These are phyloP conservation scores for Eulithis prunata DNA, from an alignment of 2,888 invertebrate species.

Conservation along the genomic window DNA sequence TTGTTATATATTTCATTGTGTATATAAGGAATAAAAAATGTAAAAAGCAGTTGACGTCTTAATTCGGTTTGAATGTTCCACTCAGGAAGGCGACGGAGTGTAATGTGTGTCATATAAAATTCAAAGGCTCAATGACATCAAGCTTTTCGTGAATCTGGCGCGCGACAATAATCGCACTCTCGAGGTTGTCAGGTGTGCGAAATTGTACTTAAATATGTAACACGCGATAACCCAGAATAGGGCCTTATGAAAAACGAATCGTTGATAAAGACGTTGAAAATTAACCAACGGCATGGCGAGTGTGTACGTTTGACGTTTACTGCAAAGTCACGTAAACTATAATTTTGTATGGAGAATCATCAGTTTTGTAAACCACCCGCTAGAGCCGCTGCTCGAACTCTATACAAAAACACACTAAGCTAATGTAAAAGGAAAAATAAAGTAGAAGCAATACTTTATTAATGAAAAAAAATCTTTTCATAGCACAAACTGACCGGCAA, in stretches of 20 bases:
- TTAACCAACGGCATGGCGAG: too few relatives aligned
- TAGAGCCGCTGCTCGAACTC: too few relatives aligned
- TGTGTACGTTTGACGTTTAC: too few relatives aligned
- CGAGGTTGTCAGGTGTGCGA: not conserved
- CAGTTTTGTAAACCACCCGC: too few relatives aligned
- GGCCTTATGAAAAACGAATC: too few relatives aligned
- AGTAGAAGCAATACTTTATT: too few relatives aligned
- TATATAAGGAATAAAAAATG: too few relatives aligned
- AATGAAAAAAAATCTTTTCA: not conserved
- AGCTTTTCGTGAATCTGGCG: not conserved
- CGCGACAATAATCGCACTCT: conserved; percentile 1
- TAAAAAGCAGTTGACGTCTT: not conserved
- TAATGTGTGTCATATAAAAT: conserved; percentile 14
- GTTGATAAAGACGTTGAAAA: not conserved
- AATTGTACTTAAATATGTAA: not conserved
- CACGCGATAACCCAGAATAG: not conserved
- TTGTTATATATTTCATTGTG: too few relatives aligned
- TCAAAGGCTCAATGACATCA: conserved; percentile 7
- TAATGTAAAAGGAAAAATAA: too few relatives aligned
- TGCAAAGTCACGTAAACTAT: too few relatives aligned
- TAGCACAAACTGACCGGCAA: conserved; percentile 92
- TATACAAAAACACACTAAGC: too few relatives aligned
- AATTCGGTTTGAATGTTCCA: conserved; percentile 10
- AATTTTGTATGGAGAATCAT: too few relatives aligned
- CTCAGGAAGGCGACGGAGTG: not conserved